Evolutionary conservation across 2,797 vertebrate genomes (phyloP), one percentile per base, ranked within the genome.

Genomic region (Hydrocynus forskahlii): DNA sequence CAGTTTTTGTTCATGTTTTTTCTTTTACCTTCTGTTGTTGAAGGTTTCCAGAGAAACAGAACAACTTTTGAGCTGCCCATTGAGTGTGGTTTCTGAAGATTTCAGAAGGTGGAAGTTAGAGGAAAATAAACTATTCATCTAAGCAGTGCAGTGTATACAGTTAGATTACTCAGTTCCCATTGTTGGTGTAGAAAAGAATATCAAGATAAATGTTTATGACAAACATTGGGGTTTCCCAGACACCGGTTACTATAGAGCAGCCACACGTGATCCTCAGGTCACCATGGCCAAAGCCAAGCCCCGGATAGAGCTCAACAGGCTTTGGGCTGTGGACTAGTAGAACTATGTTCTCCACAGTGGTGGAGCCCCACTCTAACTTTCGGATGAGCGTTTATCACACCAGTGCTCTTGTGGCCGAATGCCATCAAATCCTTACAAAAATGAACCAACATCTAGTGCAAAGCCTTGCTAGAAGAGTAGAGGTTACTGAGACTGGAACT

Each of bases 191-290:
- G 14, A 67, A 45, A 68, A 40, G 66, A 68, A n/a, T 8, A 67
- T 68, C 3, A 13, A 45, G 2, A 43, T 64, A 38, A 64, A 7
- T 67, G 38, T 19, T 67, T 67, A 40, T 40, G 62, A 17, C 48
- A 52, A 52, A 52, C 48, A 13, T 6, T 38, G 62, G 1, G 14
- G 9, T 62, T 62, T 13, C 10, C 60, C 13, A 7, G 76, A 35
- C n/a, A 64, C 16, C 64, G 74, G 73, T 78, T 38, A 77, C 63
- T 40, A 5, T 64, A 35, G 63, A 38, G 29, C 14, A 64, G 63
- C 29, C 6, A 17, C 6, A 19, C 16, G 17, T 13, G 25, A 63
- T 25, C 14, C 21, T 60, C 8, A 60, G 57, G 57, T 29, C 25
- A 7, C 29, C 16, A 64, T 17, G 63, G 1, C 29, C 25, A 64